Conservation (phyloP, 2,888 invertebrate species). For the Oxyteleia sp. region DNA sequence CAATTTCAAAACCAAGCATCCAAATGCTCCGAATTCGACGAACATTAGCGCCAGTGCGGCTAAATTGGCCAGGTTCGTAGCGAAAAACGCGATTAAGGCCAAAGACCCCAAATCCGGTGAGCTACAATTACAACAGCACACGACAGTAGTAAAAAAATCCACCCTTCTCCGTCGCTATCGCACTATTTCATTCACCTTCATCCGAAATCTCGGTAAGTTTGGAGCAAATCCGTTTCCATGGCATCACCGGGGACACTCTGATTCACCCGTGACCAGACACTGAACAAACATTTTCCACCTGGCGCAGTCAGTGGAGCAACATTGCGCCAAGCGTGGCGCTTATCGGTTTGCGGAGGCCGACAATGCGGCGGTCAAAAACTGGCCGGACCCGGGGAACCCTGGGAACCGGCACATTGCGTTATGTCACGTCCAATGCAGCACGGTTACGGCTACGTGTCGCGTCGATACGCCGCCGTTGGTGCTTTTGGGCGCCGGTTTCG, state of each 20-base stretch:
- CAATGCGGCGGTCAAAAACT: slow-evolving; percentile 7
- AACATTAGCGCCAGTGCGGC: too few relatives aligned
- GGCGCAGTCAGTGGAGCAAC: slow-evolving; percentile 9
- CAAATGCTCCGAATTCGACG: too few relatives aligned
- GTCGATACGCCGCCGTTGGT: slow-evolving; percentile 77
- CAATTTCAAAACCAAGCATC: too few relatives aligned
- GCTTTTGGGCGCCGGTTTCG: slow-evolving; percentile 84
- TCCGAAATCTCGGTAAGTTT: slow-evolving; percentile 48
- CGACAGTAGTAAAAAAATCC: too few relatives aligned
- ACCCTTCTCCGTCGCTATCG: too few relatives aligned
- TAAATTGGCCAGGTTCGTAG: too few relatives aligned
- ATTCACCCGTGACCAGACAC: slow-evolving; percentile 44
- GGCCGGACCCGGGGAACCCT: slow-evolving; percentile 23
- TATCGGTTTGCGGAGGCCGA: slow-evolving; percentile 22
- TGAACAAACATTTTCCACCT: slow-evolving; percentile 43
- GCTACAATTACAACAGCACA: too few relatives aligned
- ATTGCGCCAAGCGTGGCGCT: slow-evolving; percentile 61
- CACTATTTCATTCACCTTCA: too few relatives aligned
- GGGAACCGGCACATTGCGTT: slow-evolving; percentile 69
- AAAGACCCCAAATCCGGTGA: too few relatives aligned
- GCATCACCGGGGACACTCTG: slow-evolving; percentile 53
- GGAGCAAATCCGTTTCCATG: slow-evolving; percentile 55
- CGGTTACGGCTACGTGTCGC: slow-evolving; percentile 55
- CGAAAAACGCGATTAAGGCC: too few relatives aligned
- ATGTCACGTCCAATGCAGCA: slow-evolving; percentile 74